These are phyloP conservation scores for Cervus canadensis DNA, from an alignment of 2,113 vertebrate genomes.

Conservation along the genomic window DNA sequence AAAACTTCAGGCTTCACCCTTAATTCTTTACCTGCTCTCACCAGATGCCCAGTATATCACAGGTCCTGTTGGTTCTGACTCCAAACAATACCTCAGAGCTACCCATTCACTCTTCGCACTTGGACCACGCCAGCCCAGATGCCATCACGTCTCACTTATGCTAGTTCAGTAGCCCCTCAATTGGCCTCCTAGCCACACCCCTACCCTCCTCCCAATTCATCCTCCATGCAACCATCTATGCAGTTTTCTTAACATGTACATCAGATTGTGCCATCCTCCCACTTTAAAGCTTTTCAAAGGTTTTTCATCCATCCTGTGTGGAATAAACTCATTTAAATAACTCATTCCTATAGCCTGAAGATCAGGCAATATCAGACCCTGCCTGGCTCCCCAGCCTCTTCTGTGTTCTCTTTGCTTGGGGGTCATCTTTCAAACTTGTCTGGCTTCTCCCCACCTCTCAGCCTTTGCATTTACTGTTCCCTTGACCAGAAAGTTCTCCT, in stretches of 20 bases:
- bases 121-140: neutral
- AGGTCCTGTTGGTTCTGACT: neutral
- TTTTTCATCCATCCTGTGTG: neutral
- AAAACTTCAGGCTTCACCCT: neutral
- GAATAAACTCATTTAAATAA: neutral
- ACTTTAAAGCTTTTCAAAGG: neutral
- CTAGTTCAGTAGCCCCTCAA: neutral
- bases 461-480: neutral
- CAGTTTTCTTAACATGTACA: neutral
- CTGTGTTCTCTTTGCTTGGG: neutral
- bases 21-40: neutral
- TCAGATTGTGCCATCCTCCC: neutral
- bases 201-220: neutral
- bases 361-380: neutral
- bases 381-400: neutral
- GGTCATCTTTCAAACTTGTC: neutral
- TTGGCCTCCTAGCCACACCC: neutral
- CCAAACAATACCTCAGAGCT: neutral
- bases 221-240: neutral
- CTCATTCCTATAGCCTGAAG: neutral
- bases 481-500: neutral
- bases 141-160: neutral
- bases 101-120: fast-evolving
- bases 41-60: neutral
- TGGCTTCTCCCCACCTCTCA: neutral